Percentiles rank a stretch among this genome's conserved stretches.
phyloP scores from a whole-genome alignment of 2,113 vertebrate species.

The Leptobrachium ailaonicum region DNA sequence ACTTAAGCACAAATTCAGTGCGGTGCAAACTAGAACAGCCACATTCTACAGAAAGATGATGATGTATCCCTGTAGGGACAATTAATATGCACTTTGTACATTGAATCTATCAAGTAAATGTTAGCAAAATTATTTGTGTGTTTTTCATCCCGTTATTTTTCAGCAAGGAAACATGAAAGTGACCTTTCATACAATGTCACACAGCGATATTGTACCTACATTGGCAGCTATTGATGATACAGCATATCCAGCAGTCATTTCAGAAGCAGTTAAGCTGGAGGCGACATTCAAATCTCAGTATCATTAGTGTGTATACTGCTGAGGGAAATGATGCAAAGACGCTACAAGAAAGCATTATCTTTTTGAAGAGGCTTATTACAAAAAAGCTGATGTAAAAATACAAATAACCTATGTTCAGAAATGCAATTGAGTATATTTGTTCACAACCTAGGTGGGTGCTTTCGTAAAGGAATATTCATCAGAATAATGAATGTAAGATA shows the following conservation, averaged over 20 bases:
- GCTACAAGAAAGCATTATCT: slow-evolving; percentile 1
- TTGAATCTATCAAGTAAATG: neutral
- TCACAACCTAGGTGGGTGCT: neutral
- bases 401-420: neutral
- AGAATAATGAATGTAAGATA: no score
- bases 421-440: neutral
- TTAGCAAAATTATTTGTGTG: neutral
- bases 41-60: no score
- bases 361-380: neutral
- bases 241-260: slow-evolving; percentile 38
- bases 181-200: slow-evolving; percentile 24
- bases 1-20: no score
- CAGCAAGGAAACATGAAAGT: slow-evolving; percentile 23
- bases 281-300: slow-evolving; percentile 32
- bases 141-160: neutral
- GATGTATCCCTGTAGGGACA: no score
- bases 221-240: slow-evolving; percentile 34
- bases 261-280: slow-evolving; percentile 19
- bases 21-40: no score
- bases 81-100: neutral
- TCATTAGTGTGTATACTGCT: slow-evolving; percentile 27
- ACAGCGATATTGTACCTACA: slow-evolving; percentile 25
- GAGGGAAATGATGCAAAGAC: slow-evolving; percentile 15
- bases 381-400: neutral
- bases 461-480: no score